Base-by-base conservation (phyloP, 1,140 invertebrate species). In the Dendroctonus ponderosae region DNA sequence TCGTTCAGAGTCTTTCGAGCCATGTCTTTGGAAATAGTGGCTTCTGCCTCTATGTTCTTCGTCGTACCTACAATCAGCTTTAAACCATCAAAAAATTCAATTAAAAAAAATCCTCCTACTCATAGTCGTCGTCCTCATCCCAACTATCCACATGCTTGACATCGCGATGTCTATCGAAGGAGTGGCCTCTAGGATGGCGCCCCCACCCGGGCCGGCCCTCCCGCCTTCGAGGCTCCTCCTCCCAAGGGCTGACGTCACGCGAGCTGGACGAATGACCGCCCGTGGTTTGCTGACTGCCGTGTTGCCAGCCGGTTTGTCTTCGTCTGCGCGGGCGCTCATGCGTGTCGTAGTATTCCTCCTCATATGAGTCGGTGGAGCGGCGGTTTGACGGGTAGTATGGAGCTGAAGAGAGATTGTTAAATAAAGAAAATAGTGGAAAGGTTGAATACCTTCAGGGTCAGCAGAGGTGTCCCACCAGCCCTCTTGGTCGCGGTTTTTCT, bases 191-290 rank as follows among this genome's bases (percentile, higher is more conserved):
- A 1, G 69, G 52, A 58, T 76, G 66, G 50, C 75, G 69, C 5
- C 72, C 69, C 75, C 74, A 62, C 74, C 78, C 58, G 75, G 80
- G 12, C 66, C 74, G 7, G 71, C 54, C 58, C 66, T 79, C 79
- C 75, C 60, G 78, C 72, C 65, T 81, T 77, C 53, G 61, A 74
- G 82, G 81, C 59, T 87, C 86, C 69, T 88, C 86, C 62, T 89
- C 87, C 87, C 87, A 89, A 6, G 87, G 87, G 50, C 87, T 89
- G 48, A 86, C 81, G 75, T 89, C 88, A 5, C 87, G 78, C 0
- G 87, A 88, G 15, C 87, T 87, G 0, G 86, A 88, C 0, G 57
- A 85, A 85, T 41, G 85, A 83, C 79, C 86, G 81, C 57, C 85
- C 73, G 40, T 74, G 64, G 14, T 73, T 51, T 63, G 53, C 12